Percentiles rank a stretch among this genome's conserved stretches.
phyloP scores from a whole-genome alignment of 2,797 vertebrate genomes.

The Siniperca obscura region DNA sequence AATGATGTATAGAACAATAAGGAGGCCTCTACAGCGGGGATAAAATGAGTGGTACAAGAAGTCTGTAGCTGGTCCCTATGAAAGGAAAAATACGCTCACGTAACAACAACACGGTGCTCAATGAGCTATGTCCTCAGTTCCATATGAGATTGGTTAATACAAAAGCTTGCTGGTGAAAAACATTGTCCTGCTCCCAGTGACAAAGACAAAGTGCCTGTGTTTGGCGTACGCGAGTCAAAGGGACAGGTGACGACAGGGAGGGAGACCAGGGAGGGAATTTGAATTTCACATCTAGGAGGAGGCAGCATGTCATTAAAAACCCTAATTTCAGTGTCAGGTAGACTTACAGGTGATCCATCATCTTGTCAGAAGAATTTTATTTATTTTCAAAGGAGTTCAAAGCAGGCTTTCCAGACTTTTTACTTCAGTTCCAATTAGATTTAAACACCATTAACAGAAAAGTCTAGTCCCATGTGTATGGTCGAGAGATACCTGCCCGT shows the following conservation, averaged over 20 bases:
- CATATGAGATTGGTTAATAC: constrained; percentile 98
- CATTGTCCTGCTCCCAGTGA: constrained; percentile 96
- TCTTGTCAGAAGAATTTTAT: constrained; percentile 93
- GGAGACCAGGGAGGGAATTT: constrained; percentile 95
- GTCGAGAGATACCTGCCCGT: constrained; percentile 56
- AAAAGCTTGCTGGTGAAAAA: constrained; percentile 96
- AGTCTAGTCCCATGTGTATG: constrained; percentile 50
- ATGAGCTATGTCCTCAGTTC: constrained; percentile 98
- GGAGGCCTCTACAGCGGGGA: constrained; percentile 44
- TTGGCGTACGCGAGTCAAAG: constrained; percentile 91
- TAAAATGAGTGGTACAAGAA: constrained; percentile 72
- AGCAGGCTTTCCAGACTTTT: constrained; percentile 82
- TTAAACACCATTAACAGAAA: constrained; percentile 79
- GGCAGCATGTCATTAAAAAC: constrained; percentile 97
- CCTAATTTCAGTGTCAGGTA: constrained; percentile 97
- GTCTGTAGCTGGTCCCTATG: constrained; percentile 71
- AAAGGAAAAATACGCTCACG: constrained; percentile 81
- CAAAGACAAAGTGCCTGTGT: constrained; percentile 97
- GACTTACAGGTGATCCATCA: constrained; percentile 97
- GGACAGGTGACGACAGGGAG: constrained; percentile 93
- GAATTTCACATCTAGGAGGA: constrained; percentile 96
- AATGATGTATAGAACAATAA: constrained; percentile 47
- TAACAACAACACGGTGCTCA: constrained; percentile 93
- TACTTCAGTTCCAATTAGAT: constrained; percentile 80
- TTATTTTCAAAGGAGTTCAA: constrained; percentile 87